Evolutionary conservation across 2,113 vertebrate genomes (phyloP).

Genomic region (Forbesichthys agassizii): DNA sequence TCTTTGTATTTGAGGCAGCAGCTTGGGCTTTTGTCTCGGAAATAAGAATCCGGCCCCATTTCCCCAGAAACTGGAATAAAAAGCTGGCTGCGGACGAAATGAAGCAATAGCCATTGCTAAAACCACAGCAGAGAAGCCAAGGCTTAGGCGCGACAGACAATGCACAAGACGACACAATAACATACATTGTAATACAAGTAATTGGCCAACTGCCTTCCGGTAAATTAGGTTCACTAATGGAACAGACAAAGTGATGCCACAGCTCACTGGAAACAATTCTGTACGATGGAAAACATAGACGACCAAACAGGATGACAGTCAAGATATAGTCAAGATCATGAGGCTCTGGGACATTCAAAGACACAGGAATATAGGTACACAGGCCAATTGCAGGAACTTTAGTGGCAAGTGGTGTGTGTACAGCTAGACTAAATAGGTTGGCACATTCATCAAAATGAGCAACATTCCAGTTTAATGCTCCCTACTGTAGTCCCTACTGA

Average conservation of each 20-base stretch:
- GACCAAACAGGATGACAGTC: background rate
- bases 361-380: background rate
- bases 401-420: conserved; percentile 7
- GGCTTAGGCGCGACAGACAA: background rate
- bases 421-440: conserved; percentile 1
- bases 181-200: background rate
- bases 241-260: background rate
- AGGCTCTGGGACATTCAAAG: background rate
- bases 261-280: too few species aligned
- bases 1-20: conserved; percentile 52
- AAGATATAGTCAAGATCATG: background rate
- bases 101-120: conserved; percentile 28
- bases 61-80: conserved; percentile 33
- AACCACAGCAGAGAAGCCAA: background rate
- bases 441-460: background rate
- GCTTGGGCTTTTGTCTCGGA: conserved; percentile 49
- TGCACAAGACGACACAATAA: background rate
- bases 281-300: background rate
- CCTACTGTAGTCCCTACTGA: background rate
- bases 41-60: conserved; percentile 39
- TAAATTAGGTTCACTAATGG: too few species aligned
- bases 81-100: conserved; percentile 32
- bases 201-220: too few species aligned
- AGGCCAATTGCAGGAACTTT: conserved; percentile 1
- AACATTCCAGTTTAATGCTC: background rate